Base-by-base conservation (phyloP, 2,797 vertebrate genomes). In the Sebastes aleutianus region DNA sequence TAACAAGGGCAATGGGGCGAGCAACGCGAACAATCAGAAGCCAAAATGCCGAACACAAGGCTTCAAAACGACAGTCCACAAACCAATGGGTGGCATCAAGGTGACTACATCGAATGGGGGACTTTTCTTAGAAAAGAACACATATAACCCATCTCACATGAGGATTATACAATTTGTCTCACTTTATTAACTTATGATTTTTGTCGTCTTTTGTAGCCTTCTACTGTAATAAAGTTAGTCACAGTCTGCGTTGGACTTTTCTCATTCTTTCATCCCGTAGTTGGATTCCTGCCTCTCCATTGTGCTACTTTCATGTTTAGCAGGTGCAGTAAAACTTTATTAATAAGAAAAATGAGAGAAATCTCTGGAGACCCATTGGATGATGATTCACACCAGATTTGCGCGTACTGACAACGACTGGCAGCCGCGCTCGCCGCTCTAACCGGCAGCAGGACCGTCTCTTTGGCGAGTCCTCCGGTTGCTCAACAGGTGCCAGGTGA, bases 401-500 rank as follows among this genome's bases (percentile, higher is more conserved):
- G 3, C 20, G 34, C 43, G 2, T 5, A 5, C 62, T 53, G 29
- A 67, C 26, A 13, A 10, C 66, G 77, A 73, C 70, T 74, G 80
- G 80, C 77, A 74, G 74, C 70, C n/a, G 20, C 58, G 9, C 70
- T 79, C 32, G 18, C 4, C 18, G 62, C 71, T 74, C 59, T 34
- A 20, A 57, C 34, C 65, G 27, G 84, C 87, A 85, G 87, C 80
- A 56, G 43, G 34, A 80, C 53, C 8, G 29, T 69, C 66, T 77
- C 71, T 56, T 24, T 56, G 85, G 59, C 86, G 74, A 78, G 74
- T 59, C 70, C 74, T 72, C 63, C 1, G 62, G 14, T 63, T 47
- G 78, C 77, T 82, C 84, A 84, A 94, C 94, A 95, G 94, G 93
- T 95, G 95, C 90, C 94, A 94, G 93, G 94, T 95, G 93, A 87